These are phyloP conservation scores for Eidolon dupreanum DNA, from an alignment of 2,797 vertebrate species.

Conservation along the genomic window DNA sequence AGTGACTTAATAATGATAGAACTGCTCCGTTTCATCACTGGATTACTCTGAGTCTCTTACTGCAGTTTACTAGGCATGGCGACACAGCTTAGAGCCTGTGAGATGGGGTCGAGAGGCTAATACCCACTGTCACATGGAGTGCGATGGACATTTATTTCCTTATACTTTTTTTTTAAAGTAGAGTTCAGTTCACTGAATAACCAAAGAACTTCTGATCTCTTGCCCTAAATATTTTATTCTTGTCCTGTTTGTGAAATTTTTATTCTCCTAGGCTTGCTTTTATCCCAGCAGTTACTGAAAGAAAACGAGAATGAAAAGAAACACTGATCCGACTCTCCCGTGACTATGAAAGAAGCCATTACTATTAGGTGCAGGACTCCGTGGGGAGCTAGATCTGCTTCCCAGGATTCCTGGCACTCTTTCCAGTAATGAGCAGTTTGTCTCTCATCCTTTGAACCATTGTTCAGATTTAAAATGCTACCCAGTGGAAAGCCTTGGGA, in stretches of 20 bases:
- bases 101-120: background rate
- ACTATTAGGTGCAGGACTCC: constrained; percentile 47
- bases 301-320: constrained; percentile 68
- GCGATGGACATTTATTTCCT: constrained; percentile 54
- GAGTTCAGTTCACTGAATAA: constrained; percentile 73
- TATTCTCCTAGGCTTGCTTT: constrained; percentile 68
- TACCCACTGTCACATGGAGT: constrained; percentile 40
- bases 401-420: constrained; percentile 68
- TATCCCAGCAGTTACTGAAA: constrained; percentile 76
- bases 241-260: constrained; percentile 72
- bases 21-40: background rate
- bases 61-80: background rate
- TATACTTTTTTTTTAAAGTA: background rate
- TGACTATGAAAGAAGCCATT: constrained; percentile 60
- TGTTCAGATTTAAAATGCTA: constrained; percentile 65
- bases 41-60: constrained; percentile 19
- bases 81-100: background rate
- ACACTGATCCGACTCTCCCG: constrained; percentile 40
- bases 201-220: constrained; percentile 72
- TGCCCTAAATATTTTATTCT: constrained; percentile 77
- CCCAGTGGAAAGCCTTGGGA: constrained; percentile 53
- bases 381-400: constrained; percentile 54
- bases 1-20: background rate
- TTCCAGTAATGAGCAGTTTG: constrained; percentile 24
- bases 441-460: constrained; percentile 57